Conservation (phyloP, 2,113 vertebrate species). For the Phalacrocorax aristotelis region DNA sequence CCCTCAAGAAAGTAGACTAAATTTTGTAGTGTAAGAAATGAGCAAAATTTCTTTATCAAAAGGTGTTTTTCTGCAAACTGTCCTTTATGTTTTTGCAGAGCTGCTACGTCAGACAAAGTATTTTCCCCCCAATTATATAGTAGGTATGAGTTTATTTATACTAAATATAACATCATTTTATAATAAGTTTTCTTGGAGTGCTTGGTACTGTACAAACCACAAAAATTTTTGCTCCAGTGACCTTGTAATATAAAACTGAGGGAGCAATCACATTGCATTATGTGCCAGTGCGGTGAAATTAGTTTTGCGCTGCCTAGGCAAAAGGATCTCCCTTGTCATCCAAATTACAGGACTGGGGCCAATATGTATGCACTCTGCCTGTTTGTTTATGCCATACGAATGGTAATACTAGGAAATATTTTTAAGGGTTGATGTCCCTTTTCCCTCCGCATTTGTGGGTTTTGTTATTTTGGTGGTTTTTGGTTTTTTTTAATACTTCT, state of each 20-base stretch:
- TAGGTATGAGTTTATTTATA: slow-evolving; percentile 28
- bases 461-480: background rate
- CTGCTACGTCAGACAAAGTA: background rate
- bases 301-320: slow-evolving; percentile 63
- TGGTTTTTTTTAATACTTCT: slow-evolving; percentile 9
- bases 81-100: background rate
- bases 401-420: slow-evolving; percentile 43
- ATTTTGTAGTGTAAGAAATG: background rate
- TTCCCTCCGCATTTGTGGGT: slow-evolving; percentile 12
- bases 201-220: slow-evolving; percentile 49
- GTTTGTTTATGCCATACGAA: slow-evolving; percentile 49
- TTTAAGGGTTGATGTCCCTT: slow-evolving; percentile 44
- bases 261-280: slow-evolving; percentile 59
- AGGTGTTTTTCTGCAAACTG: background rate
- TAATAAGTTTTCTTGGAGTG: slow-evolving; percentile 59
- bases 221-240: slow-evolving; percentile 64
- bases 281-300: slow-evolving; percentile 55
- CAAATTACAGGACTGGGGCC: slow-evolving; percentile 58
- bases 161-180: slow-evolving; percentile 34
- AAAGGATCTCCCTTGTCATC: slow-evolving; percentile 63
- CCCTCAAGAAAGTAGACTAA: background rate
- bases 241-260: slow-evolving; percentile 66
- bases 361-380: slow-evolving; percentile 39
- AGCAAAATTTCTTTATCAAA: background rate
- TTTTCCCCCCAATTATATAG: background rate